Evolutionary conservation across 2,797 vertebrate genomes (phyloP).

Genomic region (Rallus crepitans): DNA sequence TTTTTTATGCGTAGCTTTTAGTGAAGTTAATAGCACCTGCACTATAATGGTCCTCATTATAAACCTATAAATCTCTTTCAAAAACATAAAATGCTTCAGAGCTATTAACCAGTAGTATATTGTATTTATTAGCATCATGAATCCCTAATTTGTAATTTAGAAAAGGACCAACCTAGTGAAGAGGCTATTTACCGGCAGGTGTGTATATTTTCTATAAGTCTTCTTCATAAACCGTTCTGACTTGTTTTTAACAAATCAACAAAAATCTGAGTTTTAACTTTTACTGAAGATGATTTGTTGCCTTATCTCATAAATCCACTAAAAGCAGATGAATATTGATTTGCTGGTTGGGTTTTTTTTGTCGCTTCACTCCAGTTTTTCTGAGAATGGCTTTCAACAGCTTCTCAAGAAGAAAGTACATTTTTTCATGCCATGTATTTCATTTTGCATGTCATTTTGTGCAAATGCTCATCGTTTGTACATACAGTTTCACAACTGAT

Average conservation of each 20-base stretch:
- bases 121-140: constrained; percentile 47
- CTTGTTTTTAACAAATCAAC: no score
- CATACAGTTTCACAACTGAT: neutral
- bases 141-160: constrained; percentile 53
- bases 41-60: constrained; percentile 42
- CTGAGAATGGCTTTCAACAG: neutral
- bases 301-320: neutral
- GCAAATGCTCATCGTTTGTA: neutral
- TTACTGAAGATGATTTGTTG: neutral
- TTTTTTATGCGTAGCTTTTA: neutral
- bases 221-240: constrained; percentile 20
- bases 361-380: neutral
- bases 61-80: constrained; percentile 59
- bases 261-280: neutral
- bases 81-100: constrained; percentile 17
- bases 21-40: constrained; percentile 10
- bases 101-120: constrained; percentile 47
- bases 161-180: constrained; percentile 22
- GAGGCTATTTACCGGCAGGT: constrained; percentile 34
- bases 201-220: neutral
- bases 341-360: neutral
- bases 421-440: neutral
- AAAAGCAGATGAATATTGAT: neutral
- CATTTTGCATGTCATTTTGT: neutral
- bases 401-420: neutral